Conservation (phyloP, 2,888 invertebrate genomes). For the Bugula neritina region DNA sequence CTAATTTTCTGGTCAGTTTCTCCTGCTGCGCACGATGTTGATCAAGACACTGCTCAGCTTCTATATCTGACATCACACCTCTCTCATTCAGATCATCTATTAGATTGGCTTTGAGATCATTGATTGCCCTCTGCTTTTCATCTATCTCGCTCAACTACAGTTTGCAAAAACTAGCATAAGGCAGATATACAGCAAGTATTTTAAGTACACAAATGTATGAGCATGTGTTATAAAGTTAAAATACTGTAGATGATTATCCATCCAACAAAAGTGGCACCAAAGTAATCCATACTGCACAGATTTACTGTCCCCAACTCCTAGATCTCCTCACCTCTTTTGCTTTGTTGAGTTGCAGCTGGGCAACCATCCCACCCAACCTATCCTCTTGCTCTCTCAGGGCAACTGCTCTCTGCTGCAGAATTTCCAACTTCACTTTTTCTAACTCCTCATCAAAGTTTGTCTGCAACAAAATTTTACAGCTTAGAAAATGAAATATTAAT, state of each 20-base stretch:
- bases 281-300: neutral
- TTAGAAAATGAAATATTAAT: too few species aligned
- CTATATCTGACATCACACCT: conserved; percentile 43
- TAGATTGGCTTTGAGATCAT: conserved; percentile 45
- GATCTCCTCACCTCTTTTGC: conserved; percentile 50
- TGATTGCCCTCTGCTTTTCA: conserved; percentile 50
- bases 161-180: too few species aligned
- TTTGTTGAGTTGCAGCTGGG: conserved; percentile 47
- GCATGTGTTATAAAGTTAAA: too few species aligned
- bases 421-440: conserved; percentile 42
- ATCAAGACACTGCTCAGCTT: conserved; percentile 44
- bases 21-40: conserved; percentile 47
- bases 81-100: conserved; percentile 48
- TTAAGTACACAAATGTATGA: neutral
- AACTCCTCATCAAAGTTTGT: conserved; percentile 44
- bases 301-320: too few species aligned
- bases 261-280: neutral
- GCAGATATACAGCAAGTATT: too few species aligned
- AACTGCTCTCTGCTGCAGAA: conserved; percentile 46
- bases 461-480: conserved; percentile 27
- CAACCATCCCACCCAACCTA: conserved; percentile 45
- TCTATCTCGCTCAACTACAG: conserved; percentile 47
- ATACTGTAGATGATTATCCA: too few species aligned
- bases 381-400: conserved; percentile 49
- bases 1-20: conserved; percentile 40